Evolutionary conservation across 2,113 vertebrate species (phyloP), one percentile per base, ranked within the genome.

Genomic region (Ictalurus furcatus): DNA sequence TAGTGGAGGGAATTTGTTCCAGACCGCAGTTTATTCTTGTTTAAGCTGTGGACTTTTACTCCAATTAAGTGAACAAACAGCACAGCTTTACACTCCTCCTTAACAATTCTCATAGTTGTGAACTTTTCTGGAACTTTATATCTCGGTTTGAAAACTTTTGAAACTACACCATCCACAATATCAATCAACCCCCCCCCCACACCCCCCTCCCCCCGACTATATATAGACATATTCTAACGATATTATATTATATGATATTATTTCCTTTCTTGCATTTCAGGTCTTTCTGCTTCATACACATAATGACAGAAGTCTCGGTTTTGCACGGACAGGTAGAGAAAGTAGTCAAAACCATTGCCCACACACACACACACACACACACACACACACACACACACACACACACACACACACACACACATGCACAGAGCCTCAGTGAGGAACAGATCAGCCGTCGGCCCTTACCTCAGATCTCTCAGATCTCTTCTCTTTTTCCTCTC

Each of bases 361-460:
- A 80, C 44, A 34, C 40, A 84, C 58, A 84, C 28, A 81, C 78
- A 80, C 58, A 84, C 28, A 81, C 82, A 52, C 59, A 85, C 59
- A 44, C 40, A 67, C 40, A 85, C 65, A 85, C 67, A 85, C 44
- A 34, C 84, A 85, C 84, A 86, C 58, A 83, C 28, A 80, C 78
- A 79, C 76, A 28, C 28, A 54, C 79, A 84, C 82, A 69, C 59
- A 85, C 59, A 44, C 40, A 67, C 25, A 85, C 65, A 85, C 67
- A 85, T n/a, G 30, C 85, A 86, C 85, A 86, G 16, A 86, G 48
- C 23, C 23, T 73, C 67, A 84, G 86, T 37, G 30, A 25, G 37
- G 25, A 63, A 88, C 85, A 69, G 93, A 94, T 95, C 92, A 95
- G 93, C 94, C 88, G 76, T 83, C 80, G 48, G 90, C 58, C 88